These are phyloP conservation scores for Brachionus sp. DNA, from an alignment of 1,140 invertebrate genomes.

Conservation along the genomic window DNA sequence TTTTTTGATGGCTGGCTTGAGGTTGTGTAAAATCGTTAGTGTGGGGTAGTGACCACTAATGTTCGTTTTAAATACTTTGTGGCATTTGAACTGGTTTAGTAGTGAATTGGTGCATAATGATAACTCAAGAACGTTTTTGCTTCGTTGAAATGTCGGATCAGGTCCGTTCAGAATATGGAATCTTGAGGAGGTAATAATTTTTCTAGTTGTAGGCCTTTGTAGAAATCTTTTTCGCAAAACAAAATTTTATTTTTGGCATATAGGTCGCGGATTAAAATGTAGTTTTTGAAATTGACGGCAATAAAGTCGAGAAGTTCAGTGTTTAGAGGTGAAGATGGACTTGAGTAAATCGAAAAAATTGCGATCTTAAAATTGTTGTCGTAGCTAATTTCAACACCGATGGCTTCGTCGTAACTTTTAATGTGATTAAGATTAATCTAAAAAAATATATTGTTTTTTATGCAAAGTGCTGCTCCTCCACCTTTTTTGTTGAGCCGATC, in stretches of 20 bases:
- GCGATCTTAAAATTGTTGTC: not conserved
- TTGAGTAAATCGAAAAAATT: not conserved
- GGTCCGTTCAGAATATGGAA: not conserved
- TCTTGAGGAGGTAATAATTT: not conserved
- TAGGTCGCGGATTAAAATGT: not conserved
- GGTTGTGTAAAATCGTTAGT: not conserved
- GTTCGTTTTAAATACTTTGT: not conserved
- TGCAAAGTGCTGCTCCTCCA: not conserved
- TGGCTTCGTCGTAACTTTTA: not conserved
- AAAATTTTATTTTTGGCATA: not conserved
- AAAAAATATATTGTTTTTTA: not conserved
- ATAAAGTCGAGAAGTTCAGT: not conserved
- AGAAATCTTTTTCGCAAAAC: not conserved
- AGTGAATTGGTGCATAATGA: not conserved
- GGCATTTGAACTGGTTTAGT: not conserved
- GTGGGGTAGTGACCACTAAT: not conserved
- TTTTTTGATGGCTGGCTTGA: not conserved
- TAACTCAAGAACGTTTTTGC: not conserved
- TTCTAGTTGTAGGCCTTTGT: not conserved
- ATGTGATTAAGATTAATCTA: not conserved
- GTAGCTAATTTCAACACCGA: slow-evolving; percentile 10
- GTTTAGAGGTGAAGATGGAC: not conserved
- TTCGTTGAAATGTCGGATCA: not conserved
- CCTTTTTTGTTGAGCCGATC: not conserved
- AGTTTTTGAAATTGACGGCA: not conserved